phyloP scores from a whole-genome alignment of 2,113 vertebrate genomes.

The Oryzias javanicus region DNA sequence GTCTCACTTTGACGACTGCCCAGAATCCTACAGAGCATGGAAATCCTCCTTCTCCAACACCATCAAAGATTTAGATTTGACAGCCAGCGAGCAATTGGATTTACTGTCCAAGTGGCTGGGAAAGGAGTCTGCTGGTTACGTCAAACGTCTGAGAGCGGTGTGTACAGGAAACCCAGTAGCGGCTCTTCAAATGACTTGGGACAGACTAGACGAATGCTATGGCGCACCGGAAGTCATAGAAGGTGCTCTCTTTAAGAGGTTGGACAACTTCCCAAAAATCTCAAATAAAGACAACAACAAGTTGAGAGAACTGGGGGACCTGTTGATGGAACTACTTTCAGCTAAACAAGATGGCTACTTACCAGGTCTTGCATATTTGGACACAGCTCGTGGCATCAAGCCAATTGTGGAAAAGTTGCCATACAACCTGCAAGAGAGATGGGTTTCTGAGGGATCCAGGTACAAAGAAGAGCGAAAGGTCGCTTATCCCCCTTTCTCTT shows the following conservation, averaged over 20 bases:
- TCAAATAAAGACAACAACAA: slow-evolving; percentile 1
- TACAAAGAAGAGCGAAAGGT: background rate
- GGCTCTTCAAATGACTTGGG: background rate
- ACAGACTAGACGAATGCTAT: background rate
- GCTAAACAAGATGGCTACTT: slow-evolving; percentile 4
- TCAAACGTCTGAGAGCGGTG: background rate
- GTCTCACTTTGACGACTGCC: slow-evolving; percentile 4
- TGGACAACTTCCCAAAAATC: slow-evolving; percentile 9
- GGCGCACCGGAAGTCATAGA: slow-evolving; percentile 4
- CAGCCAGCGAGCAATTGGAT: background rate
- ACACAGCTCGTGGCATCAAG: slow-evolving; percentile 3
- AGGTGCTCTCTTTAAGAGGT: slow-evolving; percentile 1
- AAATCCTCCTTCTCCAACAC: slow-evolving; percentile 1
- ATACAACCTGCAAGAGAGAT: slow-evolving; percentile 10
- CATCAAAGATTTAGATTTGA: slow-evolving; percentile 1
- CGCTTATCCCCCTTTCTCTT: background rate
- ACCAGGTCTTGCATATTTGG: background rate
- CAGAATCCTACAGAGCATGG: slow-evolving; percentile 3
- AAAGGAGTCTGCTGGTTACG: background rate
- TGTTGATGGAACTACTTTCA: slow-evolving; percentile 1
- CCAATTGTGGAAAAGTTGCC: slow-evolving; percentile 1
- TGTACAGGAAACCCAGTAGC: background rate
- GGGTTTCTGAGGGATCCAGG: background rate
- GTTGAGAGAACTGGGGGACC: slow-evolving; percentile 3
- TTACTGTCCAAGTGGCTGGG: slow-evolving; percentile 1